Evolutionary conservation across 1,140 invertebrate species (phyloP), one percentile per base, ranked within the genome.

Genomic region (Drosophila jambulina): DNA sequence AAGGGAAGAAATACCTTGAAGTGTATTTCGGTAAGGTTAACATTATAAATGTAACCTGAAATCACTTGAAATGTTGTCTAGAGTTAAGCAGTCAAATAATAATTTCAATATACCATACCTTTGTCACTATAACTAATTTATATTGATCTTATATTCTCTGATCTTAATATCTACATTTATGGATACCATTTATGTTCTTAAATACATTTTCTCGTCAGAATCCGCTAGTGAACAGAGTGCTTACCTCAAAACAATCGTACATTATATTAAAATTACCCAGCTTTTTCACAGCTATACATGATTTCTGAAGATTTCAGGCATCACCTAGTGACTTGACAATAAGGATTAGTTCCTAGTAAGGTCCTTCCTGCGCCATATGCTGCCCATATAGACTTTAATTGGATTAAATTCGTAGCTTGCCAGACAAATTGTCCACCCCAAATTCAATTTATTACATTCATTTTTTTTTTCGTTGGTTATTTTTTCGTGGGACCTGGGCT

Each of bases 401-500:
- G 43, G 42, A 61, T 62, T 62, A 68, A 40, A 62, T 23, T 38
- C 34, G 2, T 8, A 36, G 32, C 34, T 25, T 23, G 19, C 36
- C 19, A 25, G 32, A 27, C 32, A 29, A 56, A 40, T n/a, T 71
- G 68, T 74, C 68, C 70, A 74, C 70, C 69, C 70, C 46, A 71
- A 57, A 72, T n/a, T 40, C 42, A 56, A 72, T 38, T 42, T 36
- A 23, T 60, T 46, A 38, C 34, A 19, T 25, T n/a, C 34, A 3
- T 7, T n/a, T 46, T 7, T n/a, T 46, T 27, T 23, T 46, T 54
- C n/a, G 3, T 19, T 9, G 3, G 40, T 42, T 56, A n/a, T 32
- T 32, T 32, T 64, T 23, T 27, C 8, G 57, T 32, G 10, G 43
- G 10, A 36, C 43, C 45, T 59, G 54, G 38, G 21, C 49, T 74